Conservation (phyloP, 2,888 invertebrate species). For the Stomorhina lunata region DNA sequence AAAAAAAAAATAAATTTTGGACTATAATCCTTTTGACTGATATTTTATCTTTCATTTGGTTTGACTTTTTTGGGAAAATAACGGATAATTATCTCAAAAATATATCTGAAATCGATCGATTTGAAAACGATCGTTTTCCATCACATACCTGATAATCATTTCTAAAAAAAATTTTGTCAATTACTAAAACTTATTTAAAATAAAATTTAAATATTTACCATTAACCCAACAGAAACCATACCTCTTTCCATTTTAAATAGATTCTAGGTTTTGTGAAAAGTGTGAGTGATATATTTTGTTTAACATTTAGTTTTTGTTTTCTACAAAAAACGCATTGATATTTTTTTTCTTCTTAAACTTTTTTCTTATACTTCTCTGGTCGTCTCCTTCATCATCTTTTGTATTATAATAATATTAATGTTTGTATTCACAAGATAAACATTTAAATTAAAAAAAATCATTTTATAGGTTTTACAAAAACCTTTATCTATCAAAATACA, state of each 20-base stretch:
- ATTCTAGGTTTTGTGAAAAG: constrained; percentile 21
- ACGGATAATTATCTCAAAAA: no score
- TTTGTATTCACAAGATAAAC: constrained; percentile 46
- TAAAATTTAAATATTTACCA: neutral
- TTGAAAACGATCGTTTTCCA: no score
- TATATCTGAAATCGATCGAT: no score
- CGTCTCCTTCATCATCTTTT: neutral
- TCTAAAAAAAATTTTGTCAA: no score
- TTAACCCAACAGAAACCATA: neutral
- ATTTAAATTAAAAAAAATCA: constrained; percentile 28
- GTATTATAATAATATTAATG: neutral
- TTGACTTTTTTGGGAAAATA: no score
- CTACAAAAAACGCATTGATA: constrained; percentile 33
- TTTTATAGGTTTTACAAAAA: constrained; percentile 36
- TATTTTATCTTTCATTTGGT: no score
- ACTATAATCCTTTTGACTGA: no score
- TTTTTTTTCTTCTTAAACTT: constrained; percentile 23
- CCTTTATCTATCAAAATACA: constrained; percentile 40
- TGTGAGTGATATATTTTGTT: constrained; percentile 50
- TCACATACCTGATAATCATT: no score
- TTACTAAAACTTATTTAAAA: no score
- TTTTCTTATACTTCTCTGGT: neutral
- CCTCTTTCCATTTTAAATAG: neutral
- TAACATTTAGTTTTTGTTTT: constrained; percentile 10
- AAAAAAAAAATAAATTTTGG: no score